Percentiles rank a stretch among this genome's conserved stretches.
phyloP scores from a whole-genome alignment of 2,888 invertebrate genomes.

The Neuroscelio doddi region DNA sequence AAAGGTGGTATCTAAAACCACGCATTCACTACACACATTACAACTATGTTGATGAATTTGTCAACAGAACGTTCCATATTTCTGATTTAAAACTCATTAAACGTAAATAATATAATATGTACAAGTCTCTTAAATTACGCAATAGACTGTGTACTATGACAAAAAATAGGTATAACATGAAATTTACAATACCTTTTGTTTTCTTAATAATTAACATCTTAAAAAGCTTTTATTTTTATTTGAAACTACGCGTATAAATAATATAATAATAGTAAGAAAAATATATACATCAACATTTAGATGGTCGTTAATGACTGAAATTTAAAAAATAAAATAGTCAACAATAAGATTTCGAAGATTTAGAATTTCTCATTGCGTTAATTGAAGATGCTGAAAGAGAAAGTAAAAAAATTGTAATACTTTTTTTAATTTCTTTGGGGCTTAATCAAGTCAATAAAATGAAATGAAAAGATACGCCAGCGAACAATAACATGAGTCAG shows the following conservation, averaged over 20 bases:
- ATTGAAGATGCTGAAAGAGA: conserved; percentile 16
- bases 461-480: no score
- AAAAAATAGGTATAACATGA: conserved; percentile 9
- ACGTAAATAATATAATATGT: conserved; percentile 20
- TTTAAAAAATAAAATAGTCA: no score
- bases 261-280: conserved; percentile 21
- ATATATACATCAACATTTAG: conserved; percentile 24
- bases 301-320: conserved; percentile 8
- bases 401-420: not conserved
- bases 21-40: conserved; percentile 2
- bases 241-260: conserved; percentile 2
- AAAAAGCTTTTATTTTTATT: not conserved
- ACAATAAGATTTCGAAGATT: conserved; percentile 3
- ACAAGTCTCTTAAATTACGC: conserved; percentile 18
- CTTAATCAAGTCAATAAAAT: no score
- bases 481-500: no score
- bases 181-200: conserved; percentile 13
- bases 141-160: conserved; percentile 11
- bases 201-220: conserved; percentile 11
- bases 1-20: conserved; percentile 3
- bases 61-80: not conserved
- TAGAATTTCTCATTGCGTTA: conserved; percentile 10
- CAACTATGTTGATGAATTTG: not conserved
- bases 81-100: not conserved
- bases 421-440: no score